phyloP scores from a whole-genome alignment of 2,888 invertebrate species.

The Callyntrura sp. region DNA sequence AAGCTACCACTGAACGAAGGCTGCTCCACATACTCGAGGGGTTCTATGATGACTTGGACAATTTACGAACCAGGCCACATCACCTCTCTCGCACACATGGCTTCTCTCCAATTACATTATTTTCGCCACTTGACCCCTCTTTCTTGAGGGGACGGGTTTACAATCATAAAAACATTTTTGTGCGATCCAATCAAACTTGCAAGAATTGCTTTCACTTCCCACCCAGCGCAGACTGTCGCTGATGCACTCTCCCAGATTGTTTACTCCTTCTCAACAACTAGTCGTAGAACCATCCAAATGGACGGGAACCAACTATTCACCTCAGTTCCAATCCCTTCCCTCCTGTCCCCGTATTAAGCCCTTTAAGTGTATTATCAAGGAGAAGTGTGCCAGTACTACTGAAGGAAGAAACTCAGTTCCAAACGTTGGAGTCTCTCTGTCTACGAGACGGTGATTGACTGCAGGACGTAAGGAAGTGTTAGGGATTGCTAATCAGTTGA shows the following conservation, averaged over 20 bases:
- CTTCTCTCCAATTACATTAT: not conserved
- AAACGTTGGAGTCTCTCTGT: not conserved
- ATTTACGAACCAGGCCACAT: not conserved
- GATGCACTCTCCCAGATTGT: not conserved
- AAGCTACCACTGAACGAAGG: not conserved
- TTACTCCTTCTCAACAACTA: not conserved
- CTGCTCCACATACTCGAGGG: not conserved
- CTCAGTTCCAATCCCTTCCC: not conserved
- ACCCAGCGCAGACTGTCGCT: too few species aligned
- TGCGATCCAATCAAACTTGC: too few species aligned
- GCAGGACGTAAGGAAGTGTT: not conserved
- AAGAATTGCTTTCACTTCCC: too few species aligned
- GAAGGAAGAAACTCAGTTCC: not conserved
- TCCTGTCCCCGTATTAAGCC: not conserved
- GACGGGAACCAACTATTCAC: not conserved
- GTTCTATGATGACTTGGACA: too few species aligned
- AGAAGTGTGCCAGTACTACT: not conserved
- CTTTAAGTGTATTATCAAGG: not conserved
- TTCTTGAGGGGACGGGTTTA: not conserved
- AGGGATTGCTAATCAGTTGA: slow-evolving; percentile 46
- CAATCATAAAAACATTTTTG: slow-evolving; percentile 1
- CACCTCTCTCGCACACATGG: not conserved
- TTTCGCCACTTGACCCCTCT: not conserved
- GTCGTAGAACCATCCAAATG: not conserved
- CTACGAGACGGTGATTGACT: not conserved